phyloP scores from a whole-genome alignment of 2,888 invertebrate genomes.

The Prenolepis imparis region DNA sequence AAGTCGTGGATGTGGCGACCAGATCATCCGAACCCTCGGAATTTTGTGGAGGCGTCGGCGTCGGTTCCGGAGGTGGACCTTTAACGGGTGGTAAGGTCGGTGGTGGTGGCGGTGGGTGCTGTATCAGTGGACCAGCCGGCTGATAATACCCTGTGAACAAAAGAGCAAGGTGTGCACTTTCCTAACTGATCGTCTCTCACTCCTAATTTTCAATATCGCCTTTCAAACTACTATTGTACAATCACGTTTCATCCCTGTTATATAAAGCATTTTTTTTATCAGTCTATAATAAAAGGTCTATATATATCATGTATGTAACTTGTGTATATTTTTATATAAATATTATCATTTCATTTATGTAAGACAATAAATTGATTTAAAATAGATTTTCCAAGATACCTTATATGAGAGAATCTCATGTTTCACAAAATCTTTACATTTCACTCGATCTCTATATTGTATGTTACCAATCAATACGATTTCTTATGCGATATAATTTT shows the following conservation, averaged over 20 bases:
- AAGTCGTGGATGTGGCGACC: conserved; percentile 83
- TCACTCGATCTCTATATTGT: background rate
- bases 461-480: background rate
- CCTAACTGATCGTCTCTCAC: conserved; percentile 35
- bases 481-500: background rate
- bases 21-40: conserved; percentile 85
- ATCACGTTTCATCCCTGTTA: background rate
- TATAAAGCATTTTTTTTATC: background rate
- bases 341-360: background rate
- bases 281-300: background rate
- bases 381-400: background rate
- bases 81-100: conserved; percentile 85
- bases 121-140: conserved; percentile 95
- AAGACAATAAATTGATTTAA: background rate
- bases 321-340: background rate
- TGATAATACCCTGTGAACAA: conserved; percentile 93
- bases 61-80: conserved; percentile 84
- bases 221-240: conserved; percentile 19
- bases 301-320: background rate
- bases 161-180: conserved; percentile 41
- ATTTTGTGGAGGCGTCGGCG: conserved; percentile 85
- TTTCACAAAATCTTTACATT: background rate
- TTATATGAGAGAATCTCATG: background rate
- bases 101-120: conserved; percentile 82
- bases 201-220: conserved; percentile 51